Evolutionary conservation across 1,140 invertebrate genomes (phyloP).

Genomic region (Drosophila pallidifrons): DNA sequence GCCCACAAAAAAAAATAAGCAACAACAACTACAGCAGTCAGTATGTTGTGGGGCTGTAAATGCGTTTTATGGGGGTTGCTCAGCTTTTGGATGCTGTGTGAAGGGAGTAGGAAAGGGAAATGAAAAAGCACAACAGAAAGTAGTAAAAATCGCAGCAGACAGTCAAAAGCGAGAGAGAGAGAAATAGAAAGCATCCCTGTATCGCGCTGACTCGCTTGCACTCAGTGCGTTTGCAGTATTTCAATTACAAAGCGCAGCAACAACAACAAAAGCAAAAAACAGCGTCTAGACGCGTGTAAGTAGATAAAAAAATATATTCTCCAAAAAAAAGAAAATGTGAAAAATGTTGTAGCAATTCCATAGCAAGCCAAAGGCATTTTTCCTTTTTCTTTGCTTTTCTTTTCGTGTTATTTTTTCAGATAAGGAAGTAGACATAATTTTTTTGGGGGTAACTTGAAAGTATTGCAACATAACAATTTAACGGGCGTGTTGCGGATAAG

Average conservation of each 20-base stretch:
- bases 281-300: slow-evolving; percentile 73
- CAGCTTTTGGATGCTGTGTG: slow-evolving; percentile 48
- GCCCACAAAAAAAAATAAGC: slow-evolving; percentile 44
- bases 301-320: slow-evolving; percentile 69
- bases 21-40: slow-evolving; percentile 26
- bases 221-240: slow-evolving; percentile 23
- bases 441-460: neutral
- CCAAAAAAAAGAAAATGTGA: slow-evolving; percentile 14
- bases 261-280: slow-evolving; percentile 28
- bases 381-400: too few species aligned
- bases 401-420: slow-evolving; percentile 8
- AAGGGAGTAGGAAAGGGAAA: slow-evolving; percentile 25
- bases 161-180: slow-evolving; percentile 30
- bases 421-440: slow-evolving; percentile 32
- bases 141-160: slow-evolving; percentile 62
- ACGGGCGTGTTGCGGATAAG: slow-evolving; percentile 69
- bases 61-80: slow-evolving; percentile 74
- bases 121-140: slow-evolving; percentile 68
- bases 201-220: slow-evolving; percentile 22
- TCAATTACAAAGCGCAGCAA: slow-evolving; percentile 33
- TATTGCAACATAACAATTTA: slow-evolving; percentile 62
- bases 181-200: slow-evolving; percentile 21
- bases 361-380: slow-evolving; percentile 31
- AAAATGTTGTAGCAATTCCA: slow-evolving; percentile 43
- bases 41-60: slow-evolving; percentile 48